phyloP scores from a whole-genome alignment of 1,140 invertebrate species.

The Drosophila teissieri region DNA sequence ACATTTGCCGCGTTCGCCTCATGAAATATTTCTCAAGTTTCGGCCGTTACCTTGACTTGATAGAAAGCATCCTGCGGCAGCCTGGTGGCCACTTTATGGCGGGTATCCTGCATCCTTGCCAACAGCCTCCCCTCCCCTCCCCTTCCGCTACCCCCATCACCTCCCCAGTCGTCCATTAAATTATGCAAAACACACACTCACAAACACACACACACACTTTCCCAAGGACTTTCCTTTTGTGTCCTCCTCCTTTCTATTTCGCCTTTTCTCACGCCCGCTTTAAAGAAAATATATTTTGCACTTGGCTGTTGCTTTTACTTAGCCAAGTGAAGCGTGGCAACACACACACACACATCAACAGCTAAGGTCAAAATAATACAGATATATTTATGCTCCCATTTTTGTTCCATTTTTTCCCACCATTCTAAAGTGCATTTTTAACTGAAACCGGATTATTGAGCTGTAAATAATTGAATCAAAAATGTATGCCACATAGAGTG shows the following conservation, averaged over 20 bases:
- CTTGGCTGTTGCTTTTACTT: conserved; percentile 70
- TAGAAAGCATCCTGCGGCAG: conserved; percentile 47
- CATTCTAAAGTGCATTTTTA: too few species aligned
- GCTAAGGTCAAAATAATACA: not conserved
- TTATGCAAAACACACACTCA: conserved; percentile 44
- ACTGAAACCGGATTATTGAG: too few species aligned
- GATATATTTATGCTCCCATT: too few species aligned
- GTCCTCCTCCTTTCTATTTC: conserved; percentile 6
- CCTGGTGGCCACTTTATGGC: conserved; percentile 41
- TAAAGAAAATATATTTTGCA: conserved; percentile 40
- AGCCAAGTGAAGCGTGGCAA: conserved; percentile 32
- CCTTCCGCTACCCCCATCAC: not conserved
- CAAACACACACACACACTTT: conserved; percentile 18
- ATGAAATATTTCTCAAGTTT: conserved; percentile 53
- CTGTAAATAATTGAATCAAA: too few species aligned
- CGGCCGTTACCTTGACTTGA: conserved; percentile 46
- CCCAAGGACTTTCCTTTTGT: conserved; percentile 24
- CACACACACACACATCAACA: conserved; percentile 17
- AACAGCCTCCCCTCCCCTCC: too few species aligned
- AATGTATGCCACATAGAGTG: too few species aligned
- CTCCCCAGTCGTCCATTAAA: conserved; percentile 34
- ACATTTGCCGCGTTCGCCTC: conserved; percentile 46
- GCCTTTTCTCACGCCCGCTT: conserved; percentile 23
- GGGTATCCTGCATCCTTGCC: not conserved
- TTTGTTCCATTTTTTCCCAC: too few species aligned